A percentile compares a stretch with the other conserved stretches of the same genome.
phyloP scores from a whole-genome alignment of 2,113 vertebrate species.

The Xyliphius kryptos region DNA sequence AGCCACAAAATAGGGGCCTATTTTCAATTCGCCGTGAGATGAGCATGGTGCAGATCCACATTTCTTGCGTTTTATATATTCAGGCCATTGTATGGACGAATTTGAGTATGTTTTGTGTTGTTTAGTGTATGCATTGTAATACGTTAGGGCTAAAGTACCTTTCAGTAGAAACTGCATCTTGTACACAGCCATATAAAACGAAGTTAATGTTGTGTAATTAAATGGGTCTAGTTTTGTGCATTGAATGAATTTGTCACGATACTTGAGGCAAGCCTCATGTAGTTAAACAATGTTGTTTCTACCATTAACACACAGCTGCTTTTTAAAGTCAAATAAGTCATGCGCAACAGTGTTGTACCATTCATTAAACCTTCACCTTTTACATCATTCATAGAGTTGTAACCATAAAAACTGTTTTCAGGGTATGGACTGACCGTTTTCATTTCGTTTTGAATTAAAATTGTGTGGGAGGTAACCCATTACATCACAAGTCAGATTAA shows the following conservation, averaged over 20 bases:
- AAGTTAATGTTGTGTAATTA: not conserved
- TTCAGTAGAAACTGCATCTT: not conserved
- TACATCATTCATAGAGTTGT: not conserved
- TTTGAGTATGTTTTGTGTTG: conserved; percentile 3
- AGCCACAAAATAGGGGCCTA: too few species aligned
- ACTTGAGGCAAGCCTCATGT: not conserved
- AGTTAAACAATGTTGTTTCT: not conserved
- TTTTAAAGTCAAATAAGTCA: too few species aligned
- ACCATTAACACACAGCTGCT: too few species aligned
- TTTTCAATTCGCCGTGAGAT: too few species aligned
- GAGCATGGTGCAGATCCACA: conserved; percentile 11
- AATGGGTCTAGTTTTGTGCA: conserved; percentile 10
- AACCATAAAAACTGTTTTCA: conserved; percentile 9
- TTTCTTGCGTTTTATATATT: not conserved
- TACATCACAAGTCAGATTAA: not conserved
- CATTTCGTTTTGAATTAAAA: not conserved
- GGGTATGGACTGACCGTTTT: not conserved
- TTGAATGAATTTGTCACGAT: not conserved
- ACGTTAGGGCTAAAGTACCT: not conserved
- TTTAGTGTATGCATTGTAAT: not conserved
- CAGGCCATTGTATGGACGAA: conserved; percentile 4
- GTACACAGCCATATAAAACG: not conserved
- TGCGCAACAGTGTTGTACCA: not conserved
- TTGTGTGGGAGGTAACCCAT: not conserved
- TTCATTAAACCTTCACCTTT: not conserved